Base-by-base conservation (phyloP, 92 coral and sea anemone genomes). In the Porites rus region DNA sequence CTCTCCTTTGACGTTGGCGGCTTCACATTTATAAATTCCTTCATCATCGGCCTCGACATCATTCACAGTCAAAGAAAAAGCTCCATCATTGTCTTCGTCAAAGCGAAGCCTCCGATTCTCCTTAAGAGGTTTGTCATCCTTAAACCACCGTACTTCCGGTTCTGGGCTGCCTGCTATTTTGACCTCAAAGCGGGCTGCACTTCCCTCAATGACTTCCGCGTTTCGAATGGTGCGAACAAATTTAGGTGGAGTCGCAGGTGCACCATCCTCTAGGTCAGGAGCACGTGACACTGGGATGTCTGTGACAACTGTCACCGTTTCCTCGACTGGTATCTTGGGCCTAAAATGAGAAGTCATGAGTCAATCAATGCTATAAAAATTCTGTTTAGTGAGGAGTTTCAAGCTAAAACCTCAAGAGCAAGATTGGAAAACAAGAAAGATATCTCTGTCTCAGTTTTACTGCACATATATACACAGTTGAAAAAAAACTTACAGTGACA, bases 111-210 rank as follows among this genome's bases (percentile, higher is more conserved):
- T 86, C 78, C 94, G 88, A 80, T 87, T 90, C 69, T 92, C 93
- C 51, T 78, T 78, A 50, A 92, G 77, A 13, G 93, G 86, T 73
- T 83, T 91, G 81, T 90, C 94, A 77, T 95, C 95, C 79, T 89
- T 95, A 76, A 87, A 90, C 99, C 99, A 96, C 50, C 75, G 83
- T 24, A 96, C 94, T 78, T 92, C 94, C 56, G 99, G 99, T 87
- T 91, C 96, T 18, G 97, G 97, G 64, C 75, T 82, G 25, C 96
- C 98, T 56, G 89, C 91, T 74, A 95, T 72, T 46, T 79, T 87
- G 28, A 95, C 97, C 43, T 95, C 96, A 77, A 96, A 93, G 28
- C 94, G 88, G 61, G 96, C 98, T 12, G 95, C 98, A 72, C 86
- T 95, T 73, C 98, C 98, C 70, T 95, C 99, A 12, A 92, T 85